These are phyloP conservation scores for Spondyliosoma cantharus DNA, from an alignment of 2,797 vertebrate genomes.

Conservation along the genomic window DNA sequence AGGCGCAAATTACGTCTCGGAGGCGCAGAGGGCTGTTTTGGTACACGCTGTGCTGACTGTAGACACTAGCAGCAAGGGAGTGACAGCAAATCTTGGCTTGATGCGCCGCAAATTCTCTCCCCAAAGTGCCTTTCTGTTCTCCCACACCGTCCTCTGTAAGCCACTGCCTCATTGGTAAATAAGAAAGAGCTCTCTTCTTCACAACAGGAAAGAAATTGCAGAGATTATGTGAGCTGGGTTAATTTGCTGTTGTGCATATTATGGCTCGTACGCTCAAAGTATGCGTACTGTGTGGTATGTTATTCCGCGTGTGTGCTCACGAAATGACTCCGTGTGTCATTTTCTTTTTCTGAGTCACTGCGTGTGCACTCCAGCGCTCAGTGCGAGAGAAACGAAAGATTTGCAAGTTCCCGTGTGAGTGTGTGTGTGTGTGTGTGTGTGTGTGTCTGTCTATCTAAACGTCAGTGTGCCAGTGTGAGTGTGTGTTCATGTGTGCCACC, in stretches of 20 bases:
- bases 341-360: conserved; percentile 37
- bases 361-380: conserved; percentile 14
- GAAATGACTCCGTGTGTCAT: conserved; percentile 16
- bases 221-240: conserved; percentile 63
- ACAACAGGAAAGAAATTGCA: conserved; percentile 15
- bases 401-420: conserved; percentile 30
- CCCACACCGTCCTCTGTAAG: conserved; percentile 43
- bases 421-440: conserved; percentile 28
- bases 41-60: conserved; percentile 49
- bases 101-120: conserved; percentile 23
- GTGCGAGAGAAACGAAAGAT: conserved; percentile 51
- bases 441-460: conserved; percentile 39
- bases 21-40: conserved; percentile 44
- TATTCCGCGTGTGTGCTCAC: conserved; percentile 7
- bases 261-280: conserved; percentile 32
- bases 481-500: conserved; percentile 38
- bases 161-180: conserved; percentile 62
- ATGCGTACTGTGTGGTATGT: conserved; percentile 14
- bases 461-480: conserved; percentile 18
- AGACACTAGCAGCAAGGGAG: conserved; percentile 60
- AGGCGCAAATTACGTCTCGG: conserved; percentile 50
- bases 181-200: conserved; percentile 52
- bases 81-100: conserved; percentile 34
- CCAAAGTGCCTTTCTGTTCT: conserved; percentile 50
- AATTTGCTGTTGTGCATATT: conserved; percentile 61